Evolutionary conservation across 2,113 vertebrate species (phyloP).

Genomic region (Notechis scutatus): DNA sequence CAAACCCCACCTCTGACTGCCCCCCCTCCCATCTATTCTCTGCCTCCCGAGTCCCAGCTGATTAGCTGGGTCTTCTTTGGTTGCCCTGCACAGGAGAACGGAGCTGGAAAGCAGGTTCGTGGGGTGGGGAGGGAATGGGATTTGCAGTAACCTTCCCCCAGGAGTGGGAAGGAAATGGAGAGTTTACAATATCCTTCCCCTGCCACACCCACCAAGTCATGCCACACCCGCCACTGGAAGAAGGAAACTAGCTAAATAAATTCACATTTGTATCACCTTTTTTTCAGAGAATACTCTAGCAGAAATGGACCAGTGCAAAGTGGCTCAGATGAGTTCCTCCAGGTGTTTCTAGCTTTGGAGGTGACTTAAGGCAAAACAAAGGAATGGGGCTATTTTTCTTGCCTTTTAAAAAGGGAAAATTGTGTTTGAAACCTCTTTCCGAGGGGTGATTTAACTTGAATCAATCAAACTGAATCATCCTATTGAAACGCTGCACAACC

Average conservation of each 20-base stretch:
- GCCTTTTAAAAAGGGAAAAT: not conserved
- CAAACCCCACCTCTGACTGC: no score
- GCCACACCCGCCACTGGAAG: not conserved
- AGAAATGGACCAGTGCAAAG: not conserved
- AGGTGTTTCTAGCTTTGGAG: not conserved
- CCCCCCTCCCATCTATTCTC: no score
- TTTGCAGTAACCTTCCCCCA: no score
- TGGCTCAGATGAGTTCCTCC: not conserved
- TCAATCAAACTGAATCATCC: not conserved
- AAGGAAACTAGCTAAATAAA: not conserved
- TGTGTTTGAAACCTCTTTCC: not conserved
- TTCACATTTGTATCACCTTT: not conserved
- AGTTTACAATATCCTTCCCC: no score
- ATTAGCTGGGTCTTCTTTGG: no score
- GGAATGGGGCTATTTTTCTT: not conserved
- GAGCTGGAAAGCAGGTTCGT: no score
- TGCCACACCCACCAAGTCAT: no score
- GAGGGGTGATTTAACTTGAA: not conserved
- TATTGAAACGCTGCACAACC: not conserved
- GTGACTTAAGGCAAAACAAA: not conserved
- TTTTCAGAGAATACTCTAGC: no score
- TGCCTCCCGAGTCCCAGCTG: no score
- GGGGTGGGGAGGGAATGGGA: no score
- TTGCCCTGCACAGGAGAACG: no score
- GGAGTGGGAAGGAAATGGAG: no score